Base-by-base conservation (phyloP, 2,113 vertebrate genomes). In the Aspidoscelis tigris region DNA sequence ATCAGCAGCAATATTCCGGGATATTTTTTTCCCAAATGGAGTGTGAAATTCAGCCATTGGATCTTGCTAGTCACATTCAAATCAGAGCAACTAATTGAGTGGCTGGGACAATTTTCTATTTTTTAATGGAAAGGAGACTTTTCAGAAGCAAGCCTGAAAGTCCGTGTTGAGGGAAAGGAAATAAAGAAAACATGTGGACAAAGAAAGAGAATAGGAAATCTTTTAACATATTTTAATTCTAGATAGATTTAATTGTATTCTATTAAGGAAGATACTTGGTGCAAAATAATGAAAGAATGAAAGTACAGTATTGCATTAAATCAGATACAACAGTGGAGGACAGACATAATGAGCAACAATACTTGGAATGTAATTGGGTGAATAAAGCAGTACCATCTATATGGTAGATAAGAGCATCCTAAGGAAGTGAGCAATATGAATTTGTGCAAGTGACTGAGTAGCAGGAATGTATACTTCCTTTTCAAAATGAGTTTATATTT, bases 21-120 rank as follows among this genome's bases (percentile, higher is more conserved):
- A 5, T 90, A 26, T 87, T 92, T 89, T 87, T 92, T 89, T 90
- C 82, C 88, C 92, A 93, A 96, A 95, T 94, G 93, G 91, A 85
- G 92, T 95, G 91, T 95, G 95, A 95, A 95, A 95, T 95, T 87
- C 93, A 93, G 24, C 88, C 76, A 76, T 2, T 88, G 91, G 86
- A 78, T 90, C 87, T 4, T 78, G 90, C 88, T 92, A 89, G 92
- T 89, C 90, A 75, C 87, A 80, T 79, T 73, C 73, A 18, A 78
- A 84, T 89, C 88, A 70, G 21, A 94, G 93, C 90, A 81, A 90
- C 86, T 95, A 90, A 94, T 95, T 92, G 88, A 78, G 43, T 84
- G 86, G 55, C 85, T 71, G 73, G 81, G 90, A 88, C 76, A 87
- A 90, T 93, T 93, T 91, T 86, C 85, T 64, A 74, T 93, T 91